These are phyloP conservation scores for Ceriagrion tenellum DNA, from an alignment of 2,888 invertebrate genomes.

Conservation along the genomic window DNA sequence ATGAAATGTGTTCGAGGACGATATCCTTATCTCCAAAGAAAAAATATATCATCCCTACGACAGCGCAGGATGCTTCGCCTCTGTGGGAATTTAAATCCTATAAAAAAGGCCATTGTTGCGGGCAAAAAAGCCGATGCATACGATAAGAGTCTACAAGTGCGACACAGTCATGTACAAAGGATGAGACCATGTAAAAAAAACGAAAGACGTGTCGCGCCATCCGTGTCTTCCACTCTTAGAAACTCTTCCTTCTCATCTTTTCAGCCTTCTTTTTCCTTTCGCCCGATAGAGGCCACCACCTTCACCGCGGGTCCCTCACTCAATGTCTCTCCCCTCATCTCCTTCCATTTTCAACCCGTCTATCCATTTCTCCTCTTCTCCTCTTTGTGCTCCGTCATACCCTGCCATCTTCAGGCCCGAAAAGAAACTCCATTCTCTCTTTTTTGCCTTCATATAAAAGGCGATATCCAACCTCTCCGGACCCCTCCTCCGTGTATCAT, in stretches of 20 bases:
- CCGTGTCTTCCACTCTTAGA: background rate
- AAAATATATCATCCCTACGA: background rate
- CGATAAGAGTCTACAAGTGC: background rate
- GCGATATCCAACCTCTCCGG: background rate
- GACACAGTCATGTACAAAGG: slow-evolving; percentile 6
- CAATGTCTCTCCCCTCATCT: background rate
- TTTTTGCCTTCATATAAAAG: background rate
- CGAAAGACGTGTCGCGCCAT: background rate
- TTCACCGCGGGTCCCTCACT: background rate
- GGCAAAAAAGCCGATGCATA: background rate
- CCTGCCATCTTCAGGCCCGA: slow-evolving; percentile 1
- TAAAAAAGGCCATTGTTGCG: background rate
- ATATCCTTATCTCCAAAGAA: background rate
- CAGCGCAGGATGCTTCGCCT: background rate
- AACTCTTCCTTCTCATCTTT: background rate
- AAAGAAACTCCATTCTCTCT: background rate
- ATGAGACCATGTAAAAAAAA: background rate
- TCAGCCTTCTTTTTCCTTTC: background rate
- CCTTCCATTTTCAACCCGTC: background rate
- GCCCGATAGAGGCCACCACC: background rate
- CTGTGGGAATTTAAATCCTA: background rate
- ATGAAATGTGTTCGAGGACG: background rate
- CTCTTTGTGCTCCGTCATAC: background rate
- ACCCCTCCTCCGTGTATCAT: background rate
- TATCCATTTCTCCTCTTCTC: background rate